Evolutionary conservation across 1,140 invertebrate species (phyloP), one percentile per base, ranked within the genome.

Genomic region (Drosophila arizonae): DNA sequence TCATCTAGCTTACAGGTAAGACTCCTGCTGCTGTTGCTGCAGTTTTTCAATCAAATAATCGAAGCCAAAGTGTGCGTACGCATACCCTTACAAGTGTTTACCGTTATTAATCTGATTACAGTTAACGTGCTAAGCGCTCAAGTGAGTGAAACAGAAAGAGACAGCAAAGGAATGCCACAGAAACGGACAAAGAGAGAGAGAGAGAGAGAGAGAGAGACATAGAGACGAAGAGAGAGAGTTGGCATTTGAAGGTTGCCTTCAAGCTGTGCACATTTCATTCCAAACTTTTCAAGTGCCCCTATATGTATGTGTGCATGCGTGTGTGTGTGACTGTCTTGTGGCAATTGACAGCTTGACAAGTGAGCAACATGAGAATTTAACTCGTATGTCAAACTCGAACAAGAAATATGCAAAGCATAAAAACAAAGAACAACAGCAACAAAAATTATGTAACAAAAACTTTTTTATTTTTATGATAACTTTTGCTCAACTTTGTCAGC

Each of bases 311-410:
- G 39, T 56, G 43, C 46, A 41, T 60, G 55, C 41, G 41, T 48
- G 33, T 33, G 8, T 33, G 6, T 30, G 36, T 54, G 62, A 77
- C 69, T 76, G 78, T 82, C 82, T 82, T 88, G 79, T 77, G 77
- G 66, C 84, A 89, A 88, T 89, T 89, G 85, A 88, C 85, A 89
- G 74, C 61, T 79, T 89, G 85, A 88, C 85, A 88, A 89, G 85
- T 89, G 85, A 88, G 84, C 84, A 88, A 81, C 84, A 88, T 70
- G 85, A 88, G 84, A 85, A 89, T 88, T 89, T 85, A 80, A 84
- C 77, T 88, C 77, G 80, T 80, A 79, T 64, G 67, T 76, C 76
- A 78, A 78, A 76, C 67, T 78, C 56, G 60, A 56, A 71, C 66
- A 81, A 64, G 77, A 82, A 79, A 87, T 87, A 79, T 81, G 76